Base-by-base conservation (phyloP, 2,113 vertebrate genomes). In the Leptosomus discolor region DNA sequence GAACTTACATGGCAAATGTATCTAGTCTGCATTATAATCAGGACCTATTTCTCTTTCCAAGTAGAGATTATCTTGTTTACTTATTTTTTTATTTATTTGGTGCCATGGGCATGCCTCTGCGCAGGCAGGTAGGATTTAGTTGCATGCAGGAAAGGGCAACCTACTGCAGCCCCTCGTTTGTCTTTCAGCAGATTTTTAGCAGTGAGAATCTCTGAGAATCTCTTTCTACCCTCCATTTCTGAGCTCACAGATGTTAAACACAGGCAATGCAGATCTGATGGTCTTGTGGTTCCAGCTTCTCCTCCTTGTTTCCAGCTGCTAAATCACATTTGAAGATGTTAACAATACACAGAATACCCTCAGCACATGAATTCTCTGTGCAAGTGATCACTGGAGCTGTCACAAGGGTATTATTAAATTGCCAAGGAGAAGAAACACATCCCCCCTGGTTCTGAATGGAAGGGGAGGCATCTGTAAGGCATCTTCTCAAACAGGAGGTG, bases 321-420 rank as follows among this genome's bases (percentile, higher is more conserved):
- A 82, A 94, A 95, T 86, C 92, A 75, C 80, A 75, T 89, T 84
- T 91, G 91, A 94, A 83, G 61, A 90, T 77, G 80, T 95, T 94
- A 96, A 85, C 85, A 90, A 83, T 80, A 91, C 70, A 73, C 63
- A 82, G 85, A 95, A 92, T 92, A 95, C 53, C 54, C 80, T 80
- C 87, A 71, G 53, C 37, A 36, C 85, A 95, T 6, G 54, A 97
- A 27, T 89, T 84, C 73, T 54, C 20, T 22, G 34, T 91, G 76
- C 61, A 94, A 84, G 73, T 53, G 81, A 94, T 94, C 86, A 48
- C 89, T 82, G n/a, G 53, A 91, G 37, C 77, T 92, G 77, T 90
- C 86, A 71, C 54, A 69, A 50, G 77, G 57, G n/a, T 90, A 76
- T 95, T 92, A 96, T 95, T 95, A 95, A 64, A 61, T 43, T 82